Evolutionary conservation across 2,888 invertebrate genomes (phyloP).

Genomic region (Torymus texanus): DNA sequence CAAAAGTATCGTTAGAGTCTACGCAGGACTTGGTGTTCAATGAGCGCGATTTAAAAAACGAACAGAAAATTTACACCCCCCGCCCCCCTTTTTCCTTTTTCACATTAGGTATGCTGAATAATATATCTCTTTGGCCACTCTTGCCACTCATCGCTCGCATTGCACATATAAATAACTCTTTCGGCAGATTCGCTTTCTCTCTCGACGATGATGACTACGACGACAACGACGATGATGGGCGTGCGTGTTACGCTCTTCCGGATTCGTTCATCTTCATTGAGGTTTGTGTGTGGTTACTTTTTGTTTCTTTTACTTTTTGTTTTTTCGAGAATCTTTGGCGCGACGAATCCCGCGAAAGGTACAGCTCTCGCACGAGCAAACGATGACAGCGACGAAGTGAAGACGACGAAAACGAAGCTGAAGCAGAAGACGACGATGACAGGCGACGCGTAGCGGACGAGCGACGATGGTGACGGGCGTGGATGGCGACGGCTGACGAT

Average conservation of each 20-base stretch:
- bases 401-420: constrained; percentile 34
- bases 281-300: background rate
- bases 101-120: too few species aligned
- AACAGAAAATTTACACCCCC: constrained; percentile 15
- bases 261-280: constrained; percentile 36
- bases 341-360: constrained; percentile 5
- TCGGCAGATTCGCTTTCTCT: constrained; percentile 26
- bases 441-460: constrained; percentile 36
- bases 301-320: too few species aligned
- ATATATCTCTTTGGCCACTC: constrained; percentile 47
- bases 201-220: constrained; percentile 3
- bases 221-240: background rate
- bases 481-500: constrained; percentile 25
- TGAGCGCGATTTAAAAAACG: constrained; percentile 14
- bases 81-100: too few species aligned
- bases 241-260: background rate
- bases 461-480: constrained; percentile 28
- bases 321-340: constrained; percentile 20
- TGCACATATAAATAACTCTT: background rate
- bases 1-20: constrained; percentile 64
- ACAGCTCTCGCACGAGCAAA: constrained; percentile 1
- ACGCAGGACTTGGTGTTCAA: constrained; percentile 70
- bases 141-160: constrained; percentile 42
- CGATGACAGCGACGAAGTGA: constrained; percentile 39
- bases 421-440: constrained; percentile 20